Evolutionary conservation across 2,797 vertebrate species (phyloP), one percentile per base, ranked within the genome.

Genomic region (Lagocephalus sceleratus): DNA sequence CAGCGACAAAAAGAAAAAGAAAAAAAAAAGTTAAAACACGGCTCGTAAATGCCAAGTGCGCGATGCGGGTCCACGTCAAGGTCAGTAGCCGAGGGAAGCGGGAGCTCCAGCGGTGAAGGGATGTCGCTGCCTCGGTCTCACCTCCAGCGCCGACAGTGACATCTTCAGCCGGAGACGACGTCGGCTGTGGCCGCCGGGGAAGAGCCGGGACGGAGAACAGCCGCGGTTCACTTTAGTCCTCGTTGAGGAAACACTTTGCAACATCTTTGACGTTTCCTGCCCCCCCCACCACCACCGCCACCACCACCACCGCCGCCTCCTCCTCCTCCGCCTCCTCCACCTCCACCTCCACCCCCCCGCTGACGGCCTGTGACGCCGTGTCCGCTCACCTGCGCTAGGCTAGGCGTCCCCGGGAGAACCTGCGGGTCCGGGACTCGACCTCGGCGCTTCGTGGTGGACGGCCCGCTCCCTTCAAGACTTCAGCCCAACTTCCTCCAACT

Each of bases 11-110:
- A 84, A 85, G 79, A 35, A 35, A 35, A 35, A 2, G 32, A 40
- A 40, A 39, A 40, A 42, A 19, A 42, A 42, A 42, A 42, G 40
- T 42, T 42, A 19, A 17, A 19, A 19, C 10, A 42, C 32, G 32
- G 4, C 14, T 29, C 11, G 17, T 19, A 2, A 7, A 9, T 19
- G n/a, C 40, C 5, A 0, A 19, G 32, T 42, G 9, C 19, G 78
- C 68, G 5, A 25, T 48, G 71, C 73, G 73, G 60, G 68, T 10
- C 52, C 50, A 50, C 60, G 17, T 82, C 82, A 88, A 88, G 88
- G 88, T 88, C 85, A 88, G 63, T 20, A 21, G 72, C 59, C 9
- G 69, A 63, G 60, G 72, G 10, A 17, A 46, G 51, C 51, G 45
- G 79, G 44, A 46, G 45, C 61, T 15, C 41, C 55, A 47, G 49